phyloP scores from a whole-genome alignment of 64 coral and sea anemone genomes.

The Actinia equina region DNA sequence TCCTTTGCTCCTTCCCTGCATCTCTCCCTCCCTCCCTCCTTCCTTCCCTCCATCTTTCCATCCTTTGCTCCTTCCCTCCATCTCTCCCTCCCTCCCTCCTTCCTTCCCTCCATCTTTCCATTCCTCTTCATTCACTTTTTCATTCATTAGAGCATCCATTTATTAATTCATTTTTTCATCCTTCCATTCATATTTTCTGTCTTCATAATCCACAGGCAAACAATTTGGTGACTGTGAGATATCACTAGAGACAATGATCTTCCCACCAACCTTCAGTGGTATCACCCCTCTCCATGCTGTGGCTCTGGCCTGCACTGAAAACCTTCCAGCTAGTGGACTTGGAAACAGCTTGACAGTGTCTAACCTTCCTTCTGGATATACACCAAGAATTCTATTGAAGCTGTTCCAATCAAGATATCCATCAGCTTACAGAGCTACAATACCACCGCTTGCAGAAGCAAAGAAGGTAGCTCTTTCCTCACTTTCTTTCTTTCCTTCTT shows the following conservation, averaged over 20 bases:
- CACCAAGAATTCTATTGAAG: conserved; percentile 81
- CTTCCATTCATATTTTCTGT: neutral
- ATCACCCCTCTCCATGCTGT: conserved; percentile 85
- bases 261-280: conserved; percentile 48
- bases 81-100: neutral
- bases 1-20: neutral
- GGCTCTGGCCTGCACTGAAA: conserved; percentile 70
- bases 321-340: conserved; percentile 70
- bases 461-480: conserved; percentile 33
- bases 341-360: conserved; percentile 87
- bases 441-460: conserved; percentile 61
- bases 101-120: neutral
- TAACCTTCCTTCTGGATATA: conserved; percentile 82
- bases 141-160: neutral
- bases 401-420: conserved; percentile 80
- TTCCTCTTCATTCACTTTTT: neutral
- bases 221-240: neutral
- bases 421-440: conserved; percentile 83
- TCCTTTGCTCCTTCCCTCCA: neutral
- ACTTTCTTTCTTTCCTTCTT: neutral
- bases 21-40: neutral
- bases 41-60: neutral
- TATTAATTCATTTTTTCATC: neutral
- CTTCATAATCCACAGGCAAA: conserved; percentile 13
- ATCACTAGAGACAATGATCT: conserved; percentile 67